A percentile compares a stretch with the other conserved stretches of the same genome.
Conservation (phyloP, 2,797 vertebrate species). For the Micropoecilia bifurca region DNA sequence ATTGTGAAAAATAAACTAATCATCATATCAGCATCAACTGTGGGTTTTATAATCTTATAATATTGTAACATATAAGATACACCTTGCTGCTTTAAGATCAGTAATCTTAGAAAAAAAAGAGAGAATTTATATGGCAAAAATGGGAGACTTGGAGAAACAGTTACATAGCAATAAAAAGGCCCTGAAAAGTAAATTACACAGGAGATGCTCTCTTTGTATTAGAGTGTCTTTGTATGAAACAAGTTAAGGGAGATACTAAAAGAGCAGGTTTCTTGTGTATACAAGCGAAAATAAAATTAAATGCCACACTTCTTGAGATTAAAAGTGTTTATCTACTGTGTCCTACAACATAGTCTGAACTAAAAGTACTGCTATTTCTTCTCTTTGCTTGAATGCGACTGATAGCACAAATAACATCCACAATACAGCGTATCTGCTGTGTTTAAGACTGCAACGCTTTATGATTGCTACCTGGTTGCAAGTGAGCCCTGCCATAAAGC, state of each 20-base stretch:
- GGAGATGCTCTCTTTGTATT: not conserved
- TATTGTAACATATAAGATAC: not conserved
- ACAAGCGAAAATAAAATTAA: not conserved
- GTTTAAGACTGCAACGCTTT: slow-evolving; percentile 24
- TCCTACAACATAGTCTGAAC: not conserved
- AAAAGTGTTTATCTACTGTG: not conserved
- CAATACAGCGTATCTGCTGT: slow-evolving; percentile 19
- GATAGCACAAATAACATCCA: slow-evolving; percentile 27
- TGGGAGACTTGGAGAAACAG: not conserved
- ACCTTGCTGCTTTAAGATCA: not conserved
- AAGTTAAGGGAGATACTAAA: not conserved
- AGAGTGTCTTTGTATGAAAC: not conserved
- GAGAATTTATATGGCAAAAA: not conserved
- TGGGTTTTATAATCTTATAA: not conserved
- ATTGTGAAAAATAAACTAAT: not conserved
- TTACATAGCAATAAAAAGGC: not conserved
- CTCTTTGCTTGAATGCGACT: slow-evolving; percentile 8
- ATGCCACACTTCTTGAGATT: not conserved
- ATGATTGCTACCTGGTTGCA: slow-evolving; percentile 39
- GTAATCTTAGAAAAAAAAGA: not conserved
- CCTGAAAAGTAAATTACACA: not conserved
- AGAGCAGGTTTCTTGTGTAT: not conserved
- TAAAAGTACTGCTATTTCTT: slow-evolving; percentile 11
- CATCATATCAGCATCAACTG: not conserved
- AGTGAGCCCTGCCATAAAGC: slow-evolving; percentile 36